Evolutionary conservation across 2,797 vertebrate species (phyloP).

Genomic region (Micropoecilia bifurca): DNA sequence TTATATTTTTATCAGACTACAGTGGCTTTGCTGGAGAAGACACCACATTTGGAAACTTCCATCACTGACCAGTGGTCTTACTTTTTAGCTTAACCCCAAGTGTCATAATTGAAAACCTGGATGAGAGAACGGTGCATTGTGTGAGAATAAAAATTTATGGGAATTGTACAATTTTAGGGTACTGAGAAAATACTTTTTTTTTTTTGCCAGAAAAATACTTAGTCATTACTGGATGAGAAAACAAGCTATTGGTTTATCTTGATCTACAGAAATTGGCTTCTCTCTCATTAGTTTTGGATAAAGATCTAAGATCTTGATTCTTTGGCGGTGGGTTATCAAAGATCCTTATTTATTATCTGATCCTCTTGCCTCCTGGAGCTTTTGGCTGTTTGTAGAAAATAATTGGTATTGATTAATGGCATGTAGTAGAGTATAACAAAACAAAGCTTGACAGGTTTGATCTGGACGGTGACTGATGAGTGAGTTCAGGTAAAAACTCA

Average conservation of each 20-base stretch:
- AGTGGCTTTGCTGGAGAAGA: neutral
- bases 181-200: neutral
- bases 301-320: neutral
- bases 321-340: neutral
- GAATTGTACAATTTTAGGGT: neutral
- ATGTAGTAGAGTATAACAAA: neutral
- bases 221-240: neutral
- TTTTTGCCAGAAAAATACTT: neutral
- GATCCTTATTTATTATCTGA: neutral
- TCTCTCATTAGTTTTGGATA: neutral
- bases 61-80: neutral
- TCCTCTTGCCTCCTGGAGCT: neutral
- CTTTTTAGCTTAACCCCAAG: neutral
- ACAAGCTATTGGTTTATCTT: neutral
- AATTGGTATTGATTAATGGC: neutral
- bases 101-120: neutral
- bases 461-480: neutral
- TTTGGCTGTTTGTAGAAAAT: neutral
- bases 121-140: neutral
- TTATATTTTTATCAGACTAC: neutral
- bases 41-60: neutral
- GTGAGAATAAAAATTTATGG: neutral
- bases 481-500: neutral
- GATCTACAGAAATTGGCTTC: neutral
- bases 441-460: neutral